Conservation (phyloP, 2,797 vertebrate genomes). For the Enoplosus armatus region DNA sequence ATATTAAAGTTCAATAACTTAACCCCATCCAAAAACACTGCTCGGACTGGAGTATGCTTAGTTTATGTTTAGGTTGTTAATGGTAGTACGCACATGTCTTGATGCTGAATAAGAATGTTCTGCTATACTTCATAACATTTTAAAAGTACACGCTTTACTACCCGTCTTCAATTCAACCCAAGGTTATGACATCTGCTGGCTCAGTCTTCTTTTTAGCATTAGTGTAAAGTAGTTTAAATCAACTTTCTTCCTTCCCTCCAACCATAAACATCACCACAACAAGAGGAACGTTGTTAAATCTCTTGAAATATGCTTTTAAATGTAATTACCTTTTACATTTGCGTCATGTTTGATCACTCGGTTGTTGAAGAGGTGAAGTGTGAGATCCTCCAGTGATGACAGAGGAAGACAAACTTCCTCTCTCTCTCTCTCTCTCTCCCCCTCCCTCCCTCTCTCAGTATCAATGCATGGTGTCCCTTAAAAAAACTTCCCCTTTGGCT, state of each 20-base stretch:
- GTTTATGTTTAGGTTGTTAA: not conserved
- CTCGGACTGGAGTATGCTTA: not conserved
- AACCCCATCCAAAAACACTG: not conserved
- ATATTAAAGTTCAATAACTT: not conserved
- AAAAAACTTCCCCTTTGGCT: constrained; percentile 8
- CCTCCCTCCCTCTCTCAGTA: constrained; percentile 29
- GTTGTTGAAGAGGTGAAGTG: constrained; percentile 43
- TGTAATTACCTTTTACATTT: constrained; percentile 71
- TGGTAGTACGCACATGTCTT: not conserved
- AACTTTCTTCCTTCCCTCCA: constrained; percentile 8
- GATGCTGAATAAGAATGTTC: not conserved
- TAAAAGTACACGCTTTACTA: not conserved
- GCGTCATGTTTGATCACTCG: constrained; percentile 48
- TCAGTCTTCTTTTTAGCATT: not conserved
- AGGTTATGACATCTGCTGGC: not conserved
- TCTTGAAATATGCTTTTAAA: constrained; percentile 5
- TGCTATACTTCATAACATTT: not conserved
- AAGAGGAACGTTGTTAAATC: not conserved
- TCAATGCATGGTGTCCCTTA: not conserved
- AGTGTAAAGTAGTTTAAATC: constrained; percentile 1
- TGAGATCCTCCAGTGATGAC: constrained; percentile 45
- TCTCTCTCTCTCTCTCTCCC: constrained; percentile 38
- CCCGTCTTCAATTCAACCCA: not conserved
- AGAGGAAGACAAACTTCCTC: constrained; percentile 69
- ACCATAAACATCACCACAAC: constrained; percentile 6